phyloP scores from a whole-genome alignment of 2,888 invertebrate genomes.

The Drosophila testacea region DNA sequence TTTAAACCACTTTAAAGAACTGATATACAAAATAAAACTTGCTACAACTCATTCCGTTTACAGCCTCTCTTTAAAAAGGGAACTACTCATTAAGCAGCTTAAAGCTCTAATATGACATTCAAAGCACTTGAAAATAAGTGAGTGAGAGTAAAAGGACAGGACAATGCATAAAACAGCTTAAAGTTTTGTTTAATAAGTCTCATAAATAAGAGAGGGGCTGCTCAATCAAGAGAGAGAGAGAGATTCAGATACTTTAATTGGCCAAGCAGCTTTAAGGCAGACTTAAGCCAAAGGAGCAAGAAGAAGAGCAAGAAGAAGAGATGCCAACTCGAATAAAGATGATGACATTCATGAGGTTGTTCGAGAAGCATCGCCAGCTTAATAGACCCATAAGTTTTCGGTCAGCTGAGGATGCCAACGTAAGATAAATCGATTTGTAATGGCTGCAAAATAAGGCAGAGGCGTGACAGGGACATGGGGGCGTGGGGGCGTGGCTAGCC shows the following conservation, averaged over 20 bases:
- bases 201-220: constrained; percentile 9
- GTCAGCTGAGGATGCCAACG: constrained; percentile 36
- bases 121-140: neutral
- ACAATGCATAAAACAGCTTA: constrained; percentile 2
- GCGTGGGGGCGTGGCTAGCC: constrained; percentile 32
- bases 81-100: constrained; percentile 2
- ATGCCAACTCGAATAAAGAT: neutral
- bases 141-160: neutral
- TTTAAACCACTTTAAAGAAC: no score
- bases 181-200: constrained; percentile 16
- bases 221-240: neutral
- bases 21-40: neutral
- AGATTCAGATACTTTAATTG: constrained; percentile 43
- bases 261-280: constrained; percentile 36
- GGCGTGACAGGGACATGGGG: neutral
- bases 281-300: constrained; percentile 8
- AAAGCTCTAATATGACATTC: neutral
- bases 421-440: constrained; percentile 84
- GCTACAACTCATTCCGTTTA: neutral
- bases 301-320: neutral
- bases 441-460: constrained; percentile 57
- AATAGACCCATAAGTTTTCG: constrained; percentile 71
- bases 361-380: constrained; percentile 37
- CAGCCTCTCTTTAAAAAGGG: neutral
- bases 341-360: constrained; percentile 51